phyloP scores from a whole-genome alignment of 1,140 invertebrate genomes.

The Drosophila parvula region DNA sequence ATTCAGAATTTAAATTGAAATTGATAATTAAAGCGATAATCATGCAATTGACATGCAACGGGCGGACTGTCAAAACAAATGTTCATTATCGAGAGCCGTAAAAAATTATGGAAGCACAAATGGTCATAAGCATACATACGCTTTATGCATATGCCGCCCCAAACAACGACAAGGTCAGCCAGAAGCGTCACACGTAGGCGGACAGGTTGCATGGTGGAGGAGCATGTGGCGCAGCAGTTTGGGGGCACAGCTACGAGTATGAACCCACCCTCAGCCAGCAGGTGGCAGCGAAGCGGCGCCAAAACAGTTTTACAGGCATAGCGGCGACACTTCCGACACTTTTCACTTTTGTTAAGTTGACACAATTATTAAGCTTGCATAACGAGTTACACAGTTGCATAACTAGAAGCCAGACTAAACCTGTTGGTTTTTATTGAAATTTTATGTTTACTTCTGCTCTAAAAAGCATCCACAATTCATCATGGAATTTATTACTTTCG shows the following conservation, averaged over 20 bases:
- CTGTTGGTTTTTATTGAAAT: background rate
- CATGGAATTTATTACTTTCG: background rate
- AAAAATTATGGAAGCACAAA: constrained; percentile 56
- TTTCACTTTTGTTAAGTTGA: constrained; percentile 59
- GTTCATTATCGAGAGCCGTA: constrained; percentile 50
- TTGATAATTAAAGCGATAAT: constrained; percentile 49
- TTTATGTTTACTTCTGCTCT: constrained; percentile 21
- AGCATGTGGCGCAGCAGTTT: constrained; percentile 3
- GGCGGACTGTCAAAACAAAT: constrained; percentile 66
- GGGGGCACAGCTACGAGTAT: constrained; percentile 9
- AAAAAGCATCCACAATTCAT: constrained; percentile 7
- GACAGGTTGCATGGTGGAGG: constrained; percentile 5
- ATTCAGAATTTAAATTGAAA: constrained; percentile 42
- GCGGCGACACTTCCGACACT: constrained; percentile 54
- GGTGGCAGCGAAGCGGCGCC: constrained; percentile 45
- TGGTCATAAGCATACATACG: constrained; percentile 34
- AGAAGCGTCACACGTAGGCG: constrained; percentile 38
- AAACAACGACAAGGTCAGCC: constrained; percentile 56
- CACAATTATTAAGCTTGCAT: constrained; percentile 48
- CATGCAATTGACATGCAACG: constrained; percentile 77
- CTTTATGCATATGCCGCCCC: constrained; percentile 43
- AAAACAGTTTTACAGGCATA: constrained; percentile 35
- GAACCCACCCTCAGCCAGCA: constrained; percentile 22
- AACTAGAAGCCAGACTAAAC: constrained; percentile 19
- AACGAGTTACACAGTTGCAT: constrained; percentile 36